Evolutionary conservation across 1,140 invertebrate genomes (phyloP), one percentile per base, ranked within the genome.

Genomic region (Geopemphigus sp.): DNA sequence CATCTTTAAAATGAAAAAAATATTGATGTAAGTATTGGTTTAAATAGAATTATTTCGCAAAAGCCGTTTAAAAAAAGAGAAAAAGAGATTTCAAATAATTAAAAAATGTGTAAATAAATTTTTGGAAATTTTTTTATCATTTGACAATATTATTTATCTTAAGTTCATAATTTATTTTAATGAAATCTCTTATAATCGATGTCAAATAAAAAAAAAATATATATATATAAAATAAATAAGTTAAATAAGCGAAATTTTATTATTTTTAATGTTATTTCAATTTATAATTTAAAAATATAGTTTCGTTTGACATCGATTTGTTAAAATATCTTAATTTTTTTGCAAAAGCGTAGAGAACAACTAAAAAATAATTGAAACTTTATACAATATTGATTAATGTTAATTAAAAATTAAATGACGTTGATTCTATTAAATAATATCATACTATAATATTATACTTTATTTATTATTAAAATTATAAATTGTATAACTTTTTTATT

Each of bases 1-100:
- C 94, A 87, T 96, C 94, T 96, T 87, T 8, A 83, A 81, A 61
- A 66, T 61, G 56, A 53, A 81, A 59, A 80, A 78, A 81, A 72
- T 64, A 57, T 39, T 39, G 26, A 14, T 50, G 54, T 56, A 10
- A 47, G 29, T 45, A 61, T 24, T 47, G 11, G 11, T 45, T 24
- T 56, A 19, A 4, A 4, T 29, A 45, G n/a, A 14, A 19, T 74
- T 74, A 74, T 57, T 74, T 74, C n/a, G 56, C 72, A 74, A n/a
- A 59, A 74, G 72, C 53, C 5, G 19, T 26, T 0, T n/a, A 29
- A 70, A 72, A 66, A 68, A 66, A 47, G 29, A 54, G n/a, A 26
- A 54, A 50, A 68, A 50, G 47, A 72, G 68, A 72, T 72, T 72
- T 72, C 47, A 72, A 53, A 70, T 1, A 53, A 70, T 53, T 26